Percentiles rank a stretch among this genome's conserved stretches.
phyloP scores from a whole-genome alignment of 2,113 vertebrate species.

The Cottus gobio region DNA sequence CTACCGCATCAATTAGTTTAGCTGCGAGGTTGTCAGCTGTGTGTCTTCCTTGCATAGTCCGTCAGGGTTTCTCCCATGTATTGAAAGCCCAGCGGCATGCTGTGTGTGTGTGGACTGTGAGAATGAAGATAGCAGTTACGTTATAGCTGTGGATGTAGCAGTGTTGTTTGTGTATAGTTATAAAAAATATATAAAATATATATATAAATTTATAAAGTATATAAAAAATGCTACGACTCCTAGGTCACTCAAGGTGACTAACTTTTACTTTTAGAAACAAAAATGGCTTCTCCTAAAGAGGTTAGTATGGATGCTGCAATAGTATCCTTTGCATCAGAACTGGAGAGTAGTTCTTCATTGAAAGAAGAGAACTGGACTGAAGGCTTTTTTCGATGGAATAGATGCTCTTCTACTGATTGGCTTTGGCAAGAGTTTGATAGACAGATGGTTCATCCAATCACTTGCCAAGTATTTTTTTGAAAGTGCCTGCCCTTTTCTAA shows the following conservation, averaged over 20 bases:
- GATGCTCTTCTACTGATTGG: not conserved
- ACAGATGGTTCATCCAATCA: conserved; percentile 1
- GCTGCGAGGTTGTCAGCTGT: not conserved
- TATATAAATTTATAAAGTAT: too few relatives aligned
- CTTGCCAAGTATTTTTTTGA: not conserved
- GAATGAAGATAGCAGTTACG: not conserved
- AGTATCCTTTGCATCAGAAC: not conserved
- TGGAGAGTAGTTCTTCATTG: not conserved
- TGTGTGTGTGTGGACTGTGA: not conserved
- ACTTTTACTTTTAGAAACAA: not conserved
- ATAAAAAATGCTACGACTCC: not conserved
- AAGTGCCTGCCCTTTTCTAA: not conserved
- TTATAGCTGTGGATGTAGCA: not conserved
- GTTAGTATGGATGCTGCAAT: not conserved
- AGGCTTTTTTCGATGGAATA: not conserved
- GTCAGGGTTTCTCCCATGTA: not conserved
- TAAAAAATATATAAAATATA: too few relatives aligned
- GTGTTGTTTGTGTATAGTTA: not conserved
- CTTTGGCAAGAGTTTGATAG: not conserved
- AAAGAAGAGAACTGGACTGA: not conserved
- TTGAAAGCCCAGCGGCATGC: not conserved
- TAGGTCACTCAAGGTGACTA: not conserved
- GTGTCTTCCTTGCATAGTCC: not conserved
- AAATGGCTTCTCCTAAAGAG: not conserved
- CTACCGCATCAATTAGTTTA: not conserved